Evolutionary conservation across 2,888 invertebrate species (phyloP).

Genomic region (Papilio protenor): DNA sequence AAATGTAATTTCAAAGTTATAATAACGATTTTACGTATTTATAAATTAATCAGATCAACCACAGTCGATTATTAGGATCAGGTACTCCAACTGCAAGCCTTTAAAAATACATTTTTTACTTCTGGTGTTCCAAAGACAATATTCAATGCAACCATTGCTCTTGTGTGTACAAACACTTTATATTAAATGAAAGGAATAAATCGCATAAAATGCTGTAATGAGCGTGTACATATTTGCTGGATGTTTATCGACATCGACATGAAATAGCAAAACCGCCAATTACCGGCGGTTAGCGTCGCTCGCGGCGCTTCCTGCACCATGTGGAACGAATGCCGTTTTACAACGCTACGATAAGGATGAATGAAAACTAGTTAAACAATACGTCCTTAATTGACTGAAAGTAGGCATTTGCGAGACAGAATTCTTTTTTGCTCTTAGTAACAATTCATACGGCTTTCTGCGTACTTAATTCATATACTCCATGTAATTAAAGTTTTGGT

Average conservation of each 20-base stretch:
- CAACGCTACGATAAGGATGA: constrained; percentile 39
- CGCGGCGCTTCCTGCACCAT: constrained; percentile 34
- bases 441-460: not conserved
- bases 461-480: not conserved
- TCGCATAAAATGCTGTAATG: not conserved
- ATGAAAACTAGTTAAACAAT: constrained; percentile 38
- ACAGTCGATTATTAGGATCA: not conserved
- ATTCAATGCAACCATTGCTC: not conserved
- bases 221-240: constrained; percentile 23
- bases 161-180: not conserved
- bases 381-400: constrained; percentile 19
- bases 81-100: not conserved
- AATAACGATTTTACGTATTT: no score
- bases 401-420: not conserved
- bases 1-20: no score
- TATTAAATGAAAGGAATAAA: not conserved
- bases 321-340: constrained; percentile 39
- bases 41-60: not conserved
- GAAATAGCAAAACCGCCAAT: constrained; percentile 36
- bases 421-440: not conserved
- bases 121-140: not conserved
- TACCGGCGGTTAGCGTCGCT: constrained; percentile 37
- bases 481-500: not conserved
- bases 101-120: not conserved
- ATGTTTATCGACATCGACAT: constrained; percentile 36